These are phyloP conservation scores for Mormyrus proboscirostris DNA, from an alignment of 2,797 vertebrate species.

Conservation along the genomic window DNA sequence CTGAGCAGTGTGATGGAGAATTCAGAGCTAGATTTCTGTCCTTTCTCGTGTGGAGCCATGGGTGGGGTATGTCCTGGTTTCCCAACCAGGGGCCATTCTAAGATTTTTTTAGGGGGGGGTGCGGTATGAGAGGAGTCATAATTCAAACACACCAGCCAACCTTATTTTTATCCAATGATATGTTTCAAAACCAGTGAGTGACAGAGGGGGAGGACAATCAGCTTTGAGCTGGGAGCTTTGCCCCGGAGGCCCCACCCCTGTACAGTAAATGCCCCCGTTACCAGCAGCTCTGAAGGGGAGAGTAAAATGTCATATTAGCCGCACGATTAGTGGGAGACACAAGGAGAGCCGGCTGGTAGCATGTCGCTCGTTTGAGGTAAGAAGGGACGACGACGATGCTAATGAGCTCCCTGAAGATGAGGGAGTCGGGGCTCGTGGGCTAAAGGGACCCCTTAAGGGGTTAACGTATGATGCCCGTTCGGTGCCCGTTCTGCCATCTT, in stretches of 20 bases:
- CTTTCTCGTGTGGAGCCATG: background rate
- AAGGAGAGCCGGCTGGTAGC: background rate
- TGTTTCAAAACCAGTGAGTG: background rate
- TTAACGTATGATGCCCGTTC: background rate
- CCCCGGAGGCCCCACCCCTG: background rate
- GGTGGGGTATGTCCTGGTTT: background rate
- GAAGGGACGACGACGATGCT: background rate
- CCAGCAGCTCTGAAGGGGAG: background rate
- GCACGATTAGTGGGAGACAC: background rate
- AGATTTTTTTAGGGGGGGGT: background rate
- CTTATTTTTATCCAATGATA: background rate
- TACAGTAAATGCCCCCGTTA: background rate
- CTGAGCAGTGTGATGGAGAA: background rate
- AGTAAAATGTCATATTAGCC: background rate
- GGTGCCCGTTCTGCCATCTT: no score
- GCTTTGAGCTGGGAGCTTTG: background rate
- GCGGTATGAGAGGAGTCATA: background rate
- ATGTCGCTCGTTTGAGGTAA: background rate
- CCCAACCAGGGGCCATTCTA: background rate
- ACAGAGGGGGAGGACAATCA: background rate
- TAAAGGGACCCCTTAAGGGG: background rate
- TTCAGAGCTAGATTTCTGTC: background rate
- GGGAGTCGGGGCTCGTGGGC: background rate
- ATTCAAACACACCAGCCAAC: background rate
- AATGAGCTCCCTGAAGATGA: background rate